Base-by-base conservation (phyloP, 2,797 vertebrate genomes). In the Garrulus glandarius region DNA sequence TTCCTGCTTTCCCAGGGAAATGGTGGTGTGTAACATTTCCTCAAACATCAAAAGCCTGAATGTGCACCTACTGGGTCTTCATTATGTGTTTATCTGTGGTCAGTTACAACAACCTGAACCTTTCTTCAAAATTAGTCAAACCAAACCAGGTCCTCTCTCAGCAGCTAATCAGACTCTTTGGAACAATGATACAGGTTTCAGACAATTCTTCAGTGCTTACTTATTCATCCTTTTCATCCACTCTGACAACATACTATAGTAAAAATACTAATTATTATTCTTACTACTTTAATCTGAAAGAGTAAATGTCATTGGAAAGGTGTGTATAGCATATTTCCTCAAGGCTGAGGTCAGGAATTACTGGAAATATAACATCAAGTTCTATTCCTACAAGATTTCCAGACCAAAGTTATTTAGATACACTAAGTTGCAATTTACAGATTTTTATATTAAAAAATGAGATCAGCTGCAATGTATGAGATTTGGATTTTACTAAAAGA, bases 401-500 rank as follows among this genome's bases (percentile, higher is more conserved):
- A 75, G 30, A 64, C 21, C 24, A 57, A 67, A 87, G 37, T 36
- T 68, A 56, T 49, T 92, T 80, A 53, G 49, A 44, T 64, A 71
- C 3, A 39, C 43, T 61, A 57, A 49, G 30, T 46, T 84, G 37
- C 47, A 94, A 41, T 59, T 82, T 74, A 63, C 22, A 81, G n/a
- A 46, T 63, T 90, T 91, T 81, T 76, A 15, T 60, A n/a, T 46
- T 78, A 55, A 75, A 77, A 78, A 87, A 34, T 5, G 22, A 70
- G 17, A 13, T 72, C 3, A 27, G 17, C 44, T 77, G 41, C 64
- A 46, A 59, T 84, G 89, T 89, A 57, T 49, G 50, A 92, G 49
- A 61, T 93, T 84, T 95, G 30, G 16, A 47, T 57, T 89, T 87
- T 86, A 65, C 59, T 92, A 78, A 77, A 92, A 92, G 70, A 90